These are phyloP conservation scores for Agrotis clavis DNA, from an alignment of 2,888 invertebrate species.

Conservation along the genomic window DNA sequence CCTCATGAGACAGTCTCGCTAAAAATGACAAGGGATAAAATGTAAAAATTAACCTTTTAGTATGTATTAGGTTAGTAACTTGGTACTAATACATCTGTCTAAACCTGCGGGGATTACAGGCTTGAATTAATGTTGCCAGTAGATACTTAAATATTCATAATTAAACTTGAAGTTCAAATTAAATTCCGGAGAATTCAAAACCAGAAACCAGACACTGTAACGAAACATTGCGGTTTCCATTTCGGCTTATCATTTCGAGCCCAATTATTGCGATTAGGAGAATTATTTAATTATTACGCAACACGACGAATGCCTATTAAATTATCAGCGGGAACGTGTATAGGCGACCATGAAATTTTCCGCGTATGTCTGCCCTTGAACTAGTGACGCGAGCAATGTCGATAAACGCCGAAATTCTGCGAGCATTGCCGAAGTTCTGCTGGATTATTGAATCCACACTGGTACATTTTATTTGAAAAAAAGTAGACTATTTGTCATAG, in stretches of 20 bases:
- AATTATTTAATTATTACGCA: constrained; percentile 65
- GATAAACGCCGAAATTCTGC: constrained; percentile 58
- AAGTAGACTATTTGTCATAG: too few species aligned
- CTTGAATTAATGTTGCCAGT: too few species aligned
- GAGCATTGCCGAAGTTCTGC: constrained; percentile 30
- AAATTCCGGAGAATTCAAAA: constrained; percentile 11
- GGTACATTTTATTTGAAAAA: not conserved
- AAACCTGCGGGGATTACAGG: not conserved
- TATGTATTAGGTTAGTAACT: too few species aligned
- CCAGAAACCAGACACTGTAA: constrained; percentile 13
- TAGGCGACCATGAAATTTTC: constrained; percentile 72
- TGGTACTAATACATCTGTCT: not conserved
- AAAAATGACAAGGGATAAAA: too few species aligned
- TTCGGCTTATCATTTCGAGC: constrained; percentile 50
- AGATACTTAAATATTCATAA: too few species aligned
- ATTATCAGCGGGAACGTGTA: constrained; percentile 68
- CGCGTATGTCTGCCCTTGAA: constrained; percentile 75
- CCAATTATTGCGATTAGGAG: constrained; percentile 59
- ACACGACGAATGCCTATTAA: constrained; percentile 51
- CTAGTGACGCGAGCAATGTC: constrained; percentile 69
- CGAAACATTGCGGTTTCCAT: constrained; percentile 34
- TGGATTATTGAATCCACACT: not conserved
- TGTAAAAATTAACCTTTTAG: too few species aligned
- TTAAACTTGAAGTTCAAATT: too few species aligned
- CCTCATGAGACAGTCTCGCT: too few species aligned